Evolutionary conservation across 2,888 invertebrate species (phyloP), one percentile per base, ranked within the genome.

Genomic region (Cheilosia scutellata): DNA sequence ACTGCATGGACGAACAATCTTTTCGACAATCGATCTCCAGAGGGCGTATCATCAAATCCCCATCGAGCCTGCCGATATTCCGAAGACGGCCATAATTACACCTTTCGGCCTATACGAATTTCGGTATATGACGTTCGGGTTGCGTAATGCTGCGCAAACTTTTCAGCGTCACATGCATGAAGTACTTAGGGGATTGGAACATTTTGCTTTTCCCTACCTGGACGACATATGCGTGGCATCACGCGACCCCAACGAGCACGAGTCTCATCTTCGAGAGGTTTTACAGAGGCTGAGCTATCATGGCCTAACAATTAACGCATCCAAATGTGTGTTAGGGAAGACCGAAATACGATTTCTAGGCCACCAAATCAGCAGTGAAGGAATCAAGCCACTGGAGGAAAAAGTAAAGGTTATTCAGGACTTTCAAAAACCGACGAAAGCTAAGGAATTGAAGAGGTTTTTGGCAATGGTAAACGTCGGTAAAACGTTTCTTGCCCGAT

Each of bases 81-180:
- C 66, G 5, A 90, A 91, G 68, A 91, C 91, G 2, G 91, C 90
- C 0, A 89, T 92, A 4, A 90, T 79, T 0, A 91, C 91, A 0
- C 90, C 91, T 0, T 91, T 88, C 57, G 83, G 84, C 7, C 42
- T 83, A 4, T 87, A 63, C n/a, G 77, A 88, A 20, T 83, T 87
- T 40, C 57, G 16, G 11, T 63, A 47, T 16, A 87, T 87, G 82
- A 77, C 84, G 33, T 82, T 82, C 25, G 86, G 82, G 3, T 63
- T 87, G 11, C 40, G 80, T 16, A 88, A 88, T 29, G 87, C 80
- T 0, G 87, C 74, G 0, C 87, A 88, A 27, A 87, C 77, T 0
- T 86, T 87, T 4, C 87, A 87, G 37, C 68, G 87, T 1, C 31
- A 78, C 1, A 87, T 87, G 9, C 51, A 87, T 9, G 70, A 79